Evolutionary conservation across 2,888 invertebrate species (phyloP), one percentile per base, ranked within the genome.

Genomic region (Camptogramma bilineatum): DNA sequence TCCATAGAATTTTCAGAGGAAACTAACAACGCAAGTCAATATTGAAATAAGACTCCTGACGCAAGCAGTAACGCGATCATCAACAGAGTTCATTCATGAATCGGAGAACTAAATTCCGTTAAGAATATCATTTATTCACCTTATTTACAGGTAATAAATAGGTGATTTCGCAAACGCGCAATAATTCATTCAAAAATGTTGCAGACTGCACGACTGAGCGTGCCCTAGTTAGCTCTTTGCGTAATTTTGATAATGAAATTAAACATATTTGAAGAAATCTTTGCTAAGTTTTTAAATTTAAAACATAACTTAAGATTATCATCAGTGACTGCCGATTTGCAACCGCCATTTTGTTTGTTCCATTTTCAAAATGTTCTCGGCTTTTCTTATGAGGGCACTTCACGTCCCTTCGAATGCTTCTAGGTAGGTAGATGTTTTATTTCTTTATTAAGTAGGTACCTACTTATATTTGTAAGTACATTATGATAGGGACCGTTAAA

Each of bases 401-500:
- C 13, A 13, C 13, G 10, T 39, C 7, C 7, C 4, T 28, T 39
- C 1, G 10, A 13, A 39, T 39, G 7, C 28, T 39, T 13, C 13
- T 4, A 39, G 13, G 3, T 13, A 4, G 5, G 4, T 50, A 5
- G 5, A 8, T 8, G 16, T 31, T 51, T 4, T 9, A 44, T 44
- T 17, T 1, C 7, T 44, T 17, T 44, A 16, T 17, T 17, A 17
- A n/a, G 3, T n/a, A 10, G 34, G 39, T 39, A 10, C 13, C 34
- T 7, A 3, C 4, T 18, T 18, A 19, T 47, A 47, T 47, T 47
- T 47, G 47, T 28, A 51, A 28, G 8, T 67, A 69, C 73, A 61
- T 74, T 73, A 82, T 81, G 80, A 85, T 83, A 81, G 78, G 75
- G 73, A 87, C 88, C 87, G 88, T 88, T 89, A 87, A 78, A 78